These are phyloP conservation scores for Halcyon chelicuti DNA, from an alignment of 2,797 vertebrate species.

Conservation along the genomic window DNA sequence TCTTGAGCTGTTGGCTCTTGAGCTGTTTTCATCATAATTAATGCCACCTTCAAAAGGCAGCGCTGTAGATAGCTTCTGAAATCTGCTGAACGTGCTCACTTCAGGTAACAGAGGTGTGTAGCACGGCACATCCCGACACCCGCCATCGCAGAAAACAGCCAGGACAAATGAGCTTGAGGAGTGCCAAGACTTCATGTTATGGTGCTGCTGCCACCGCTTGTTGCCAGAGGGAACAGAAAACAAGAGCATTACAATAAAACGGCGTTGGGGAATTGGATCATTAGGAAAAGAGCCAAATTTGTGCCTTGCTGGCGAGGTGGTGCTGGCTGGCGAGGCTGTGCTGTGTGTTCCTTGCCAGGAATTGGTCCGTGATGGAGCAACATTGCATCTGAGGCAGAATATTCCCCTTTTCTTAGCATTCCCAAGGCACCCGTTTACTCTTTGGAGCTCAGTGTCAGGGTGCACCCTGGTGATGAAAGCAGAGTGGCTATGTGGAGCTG, in stretches of 20 bases:
- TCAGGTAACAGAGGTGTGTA: neutral
- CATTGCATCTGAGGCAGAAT: neutral
- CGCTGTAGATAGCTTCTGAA: neutral
- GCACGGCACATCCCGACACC: neutral
- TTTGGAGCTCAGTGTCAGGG: neutral
- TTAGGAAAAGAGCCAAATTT: conserved; percentile 7
- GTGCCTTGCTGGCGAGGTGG: neutral
- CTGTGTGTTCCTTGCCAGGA: neutral
- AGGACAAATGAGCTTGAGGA: neutral
- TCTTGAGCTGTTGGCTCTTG: neutral
- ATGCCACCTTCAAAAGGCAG: neutral
- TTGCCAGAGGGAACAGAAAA: neutral
- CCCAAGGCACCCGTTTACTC: fast-evolving
- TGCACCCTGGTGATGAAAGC: neutral
- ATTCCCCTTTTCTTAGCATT: neutral
- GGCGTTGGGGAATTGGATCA: neutral
- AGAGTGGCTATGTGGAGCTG: neutral
- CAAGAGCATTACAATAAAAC: neutral
- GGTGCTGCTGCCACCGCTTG: neutral
- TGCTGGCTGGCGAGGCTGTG: neutral
- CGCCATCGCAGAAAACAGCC: neutral
- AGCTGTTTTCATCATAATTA: neutral
- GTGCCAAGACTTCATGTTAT: neutral
- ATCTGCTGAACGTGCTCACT: neutral
- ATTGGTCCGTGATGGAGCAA: fast-evolving